Evolutionary conservation across 2,888 invertebrate species (phyloP).

Genomic region (Hirtodrosophila trivittata): DNA sequence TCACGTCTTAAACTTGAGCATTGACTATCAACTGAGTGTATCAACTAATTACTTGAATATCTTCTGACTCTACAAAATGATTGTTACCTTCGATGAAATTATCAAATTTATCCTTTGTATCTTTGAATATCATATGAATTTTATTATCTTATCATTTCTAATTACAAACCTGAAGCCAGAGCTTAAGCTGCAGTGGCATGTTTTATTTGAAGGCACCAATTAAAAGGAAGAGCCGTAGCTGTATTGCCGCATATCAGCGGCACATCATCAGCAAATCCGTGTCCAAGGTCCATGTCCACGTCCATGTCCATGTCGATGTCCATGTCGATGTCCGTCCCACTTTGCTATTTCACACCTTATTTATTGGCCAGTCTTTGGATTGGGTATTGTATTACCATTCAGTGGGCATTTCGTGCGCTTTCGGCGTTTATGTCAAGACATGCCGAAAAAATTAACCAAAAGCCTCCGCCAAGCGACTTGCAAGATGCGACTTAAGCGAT

Average conservation of each 20-base stretch:
- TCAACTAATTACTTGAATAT: no score
- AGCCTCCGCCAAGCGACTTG: conserved; percentile 20
- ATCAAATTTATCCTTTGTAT: no score
- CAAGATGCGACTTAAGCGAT: conserved; percentile 57
- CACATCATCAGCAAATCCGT: conserved; percentile 31
- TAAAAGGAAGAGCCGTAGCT: no score
- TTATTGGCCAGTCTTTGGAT: conserved; percentile 68
- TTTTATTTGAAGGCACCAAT: no score
- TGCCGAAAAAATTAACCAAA: conserved; percentile 42
- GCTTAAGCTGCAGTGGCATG: no score
- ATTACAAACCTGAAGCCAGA: no score
- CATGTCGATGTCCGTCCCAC: conserved; percentile 50
- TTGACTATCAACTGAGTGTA: no score
- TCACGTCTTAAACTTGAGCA: no score
- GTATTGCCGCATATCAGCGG: conserved; percentile 21
- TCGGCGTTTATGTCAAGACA: conserved; percentile 75
- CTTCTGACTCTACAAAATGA: no score
- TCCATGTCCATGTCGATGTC: conserved; percentile 4
- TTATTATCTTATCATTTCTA: no score
- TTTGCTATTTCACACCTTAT: conserved; percentile 82
- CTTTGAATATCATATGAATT: no score
- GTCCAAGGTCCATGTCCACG: conserved; percentile 5
- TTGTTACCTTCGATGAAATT: no score
- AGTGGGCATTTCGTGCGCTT: conserved; percentile 68
- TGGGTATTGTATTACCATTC: conserved; percentile 23